phyloP scores from a whole-genome alignment of 2,888 invertebrate genomes.

The Alitta virens region DNA sequence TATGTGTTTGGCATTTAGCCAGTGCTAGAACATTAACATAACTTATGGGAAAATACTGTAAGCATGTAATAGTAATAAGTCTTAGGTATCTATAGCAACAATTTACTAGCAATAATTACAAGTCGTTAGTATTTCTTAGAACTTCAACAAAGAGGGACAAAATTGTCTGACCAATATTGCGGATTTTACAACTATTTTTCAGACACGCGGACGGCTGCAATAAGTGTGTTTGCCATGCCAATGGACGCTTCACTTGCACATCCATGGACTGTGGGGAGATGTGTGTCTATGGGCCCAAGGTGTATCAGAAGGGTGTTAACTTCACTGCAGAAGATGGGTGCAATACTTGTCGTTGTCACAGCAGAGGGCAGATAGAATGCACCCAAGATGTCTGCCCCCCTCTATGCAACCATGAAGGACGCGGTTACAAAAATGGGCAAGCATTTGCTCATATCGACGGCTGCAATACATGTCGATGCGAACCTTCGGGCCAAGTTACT shows the following conservation, averaged over 20 bases:
- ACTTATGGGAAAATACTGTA: too few relatives aligned
- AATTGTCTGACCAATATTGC: too few relatives aligned
- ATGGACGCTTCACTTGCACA: neutral
- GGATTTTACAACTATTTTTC: too few relatives aligned
- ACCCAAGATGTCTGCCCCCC: neutral
- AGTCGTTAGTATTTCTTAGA: too few relatives aligned
- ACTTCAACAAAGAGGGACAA: too few relatives aligned
- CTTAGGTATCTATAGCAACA: too few relatives aligned
- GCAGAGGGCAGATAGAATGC: neutral
- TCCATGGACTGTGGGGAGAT: neutral
- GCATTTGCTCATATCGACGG: neutral
- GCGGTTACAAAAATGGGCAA: neutral
- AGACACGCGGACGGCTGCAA: neutral
- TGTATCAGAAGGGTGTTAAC: neutral
- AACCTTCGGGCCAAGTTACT: neutral
- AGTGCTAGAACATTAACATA: too few relatives aligned
- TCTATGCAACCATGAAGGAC: neutral
- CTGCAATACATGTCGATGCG: neutral
- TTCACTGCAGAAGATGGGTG: neutral
- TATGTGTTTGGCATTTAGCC: too few relatives aligned
- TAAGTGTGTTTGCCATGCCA: neutral
- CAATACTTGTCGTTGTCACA: neutral
- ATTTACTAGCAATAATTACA: too few relatives aligned
- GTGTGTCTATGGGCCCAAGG: neutral
- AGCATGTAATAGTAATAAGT: too few relatives aligned